These are phyloP conservation scores for rat (Rattus norvegicus) DNA, from an alignment of 2,113 vertebrate species.

Conservation along the genomic window GRCr8 NC_086020.1:222888501-222889000, in stretches of 20 bases:
- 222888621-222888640: neutral
- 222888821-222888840: neutral
- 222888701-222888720: neutral
- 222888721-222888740: neutral
- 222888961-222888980: neutral
- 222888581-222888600: neutral
- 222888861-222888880: neutral
- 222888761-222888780: neutral
- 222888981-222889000: neutral
- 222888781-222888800: neutral
- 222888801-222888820: slow-evolving; percentile 10
- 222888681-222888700: neutral
- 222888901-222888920: neutral
- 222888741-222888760: neutral
- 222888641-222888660: neutral
- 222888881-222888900: neutral
- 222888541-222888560: neutral
- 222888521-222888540: neutral
- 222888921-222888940: neutral
- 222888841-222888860: slow-evolving; percentile 15
- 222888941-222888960: neutral
- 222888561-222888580: neutral
- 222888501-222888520: neutral
- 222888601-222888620: neutral
- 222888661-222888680: neutral